Percentiles rank a stretch among this genome's conserved stretches.
These are phyloP conservation scores for Lamellibrachia columna DNA, from an alignment of 2,888 invertebrate genomes.

Conservation along the genomic window DNA sequence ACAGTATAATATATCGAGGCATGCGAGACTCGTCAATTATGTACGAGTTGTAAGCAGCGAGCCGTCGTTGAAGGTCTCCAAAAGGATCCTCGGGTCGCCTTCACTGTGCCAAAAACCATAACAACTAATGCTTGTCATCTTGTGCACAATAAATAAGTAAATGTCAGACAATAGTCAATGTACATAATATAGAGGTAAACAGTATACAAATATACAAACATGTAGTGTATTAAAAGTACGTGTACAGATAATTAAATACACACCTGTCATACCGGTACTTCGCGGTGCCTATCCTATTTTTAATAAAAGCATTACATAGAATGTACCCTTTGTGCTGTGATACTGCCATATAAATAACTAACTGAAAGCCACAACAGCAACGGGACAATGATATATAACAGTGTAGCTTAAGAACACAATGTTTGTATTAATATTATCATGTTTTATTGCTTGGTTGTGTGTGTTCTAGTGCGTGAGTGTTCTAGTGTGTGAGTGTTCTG, in stretches of 20 bases:
- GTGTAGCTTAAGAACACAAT: not conserved
- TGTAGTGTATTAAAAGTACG: too few species aligned
- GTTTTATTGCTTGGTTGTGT: not conserved
- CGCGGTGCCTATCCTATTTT: too few species aligned
- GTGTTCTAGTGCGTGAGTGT: not conserved
- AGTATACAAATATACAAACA: too few species aligned
- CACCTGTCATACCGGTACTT: too few species aligned
- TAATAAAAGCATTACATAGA: too few species aligned
- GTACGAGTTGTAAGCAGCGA: not conserved
- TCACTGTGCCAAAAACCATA: not conserved
- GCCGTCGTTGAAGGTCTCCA: not conserved
- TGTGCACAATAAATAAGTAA: not conserved
- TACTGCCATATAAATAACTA: too few species aligned
- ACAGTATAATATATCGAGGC: not conserved
- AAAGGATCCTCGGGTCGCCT: not conserved
- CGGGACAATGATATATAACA: too few species aligned
- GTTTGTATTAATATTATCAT: not conserved
- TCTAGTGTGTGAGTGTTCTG: conserved; percentile 18
- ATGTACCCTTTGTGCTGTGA: too few species aligned
- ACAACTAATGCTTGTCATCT: not conserved
- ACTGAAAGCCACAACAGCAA: too few species aligned
- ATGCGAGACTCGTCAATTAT: not conserved
- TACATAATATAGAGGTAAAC: too few species aligned
- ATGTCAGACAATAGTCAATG: too few species aligned
- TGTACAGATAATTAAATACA: too few species aligned